Evolutionary conservation across 2,888 invertebrate species (phyloP).

Genomic region (Leptura quadrifasciata): DNA sequence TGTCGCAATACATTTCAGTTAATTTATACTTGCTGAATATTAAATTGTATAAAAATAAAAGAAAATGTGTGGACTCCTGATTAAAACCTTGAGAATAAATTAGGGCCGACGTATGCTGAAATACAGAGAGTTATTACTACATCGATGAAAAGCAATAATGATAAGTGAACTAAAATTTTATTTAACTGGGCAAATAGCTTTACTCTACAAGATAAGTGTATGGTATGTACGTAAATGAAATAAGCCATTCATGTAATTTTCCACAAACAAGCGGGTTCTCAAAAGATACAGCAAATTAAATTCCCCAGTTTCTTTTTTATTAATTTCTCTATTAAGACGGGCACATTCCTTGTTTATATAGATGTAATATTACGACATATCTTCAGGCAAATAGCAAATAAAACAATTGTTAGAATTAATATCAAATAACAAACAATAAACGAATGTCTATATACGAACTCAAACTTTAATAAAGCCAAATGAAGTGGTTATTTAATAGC

Average conservation of each 20-base stretch:
- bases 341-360: constrained; percentile 24
- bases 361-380: constrained; percentile 33
- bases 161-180: too few species aligned
- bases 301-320: constrained; percentile 29
- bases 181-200: too few species aligned
- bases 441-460: constrained; percentile 19
- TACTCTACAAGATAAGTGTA: too few species aligned
- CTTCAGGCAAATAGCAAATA: constrained; percentile 29
- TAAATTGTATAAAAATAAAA: too few species aligned
- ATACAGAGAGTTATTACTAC: too few species aligned
- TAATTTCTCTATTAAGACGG: constrained; percentile 33
- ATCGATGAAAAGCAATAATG: too few species aligned
- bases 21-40: too few species aligned
- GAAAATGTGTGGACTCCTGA: too few species aligned
- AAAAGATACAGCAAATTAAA: constrained; percentile 32
- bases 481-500: constrained; percentile 4
- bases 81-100: too few species aligned
- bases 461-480: constrained; percentile 27
- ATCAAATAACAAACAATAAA: constrained; percentile 33
- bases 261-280: neutral
- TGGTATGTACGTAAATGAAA: neutral
- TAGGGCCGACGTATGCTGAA: too few species aligned
- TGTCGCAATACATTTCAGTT: too few species aligned
- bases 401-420: constrained; percentile 35
- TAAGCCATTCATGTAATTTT: neutral